phyloP scores from a whole-genome alignment of 2,888 invertebrate genomes.

The Ditula angustiorana region DNA sequence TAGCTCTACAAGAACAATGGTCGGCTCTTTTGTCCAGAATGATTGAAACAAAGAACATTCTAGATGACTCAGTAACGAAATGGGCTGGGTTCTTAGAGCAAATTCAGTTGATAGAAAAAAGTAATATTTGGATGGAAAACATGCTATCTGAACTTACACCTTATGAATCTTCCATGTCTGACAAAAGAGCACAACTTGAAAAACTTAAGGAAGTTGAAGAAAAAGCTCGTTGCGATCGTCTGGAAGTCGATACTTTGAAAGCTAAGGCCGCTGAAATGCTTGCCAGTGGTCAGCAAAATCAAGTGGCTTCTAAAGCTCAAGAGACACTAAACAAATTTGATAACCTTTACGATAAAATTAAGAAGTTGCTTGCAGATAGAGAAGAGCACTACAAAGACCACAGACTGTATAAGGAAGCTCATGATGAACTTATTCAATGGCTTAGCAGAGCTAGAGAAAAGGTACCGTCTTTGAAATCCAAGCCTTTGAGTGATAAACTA shows the following conservation, averaged over 20 bases:
- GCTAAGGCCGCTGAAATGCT: constrained; percentile 94
- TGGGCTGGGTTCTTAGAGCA: constrained; percentile 97
- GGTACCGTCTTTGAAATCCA: constrained; percentile 94
- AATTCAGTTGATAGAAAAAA: constrained; percentile 93
- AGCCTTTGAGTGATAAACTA: constrained; percentile 93
- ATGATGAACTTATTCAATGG: constrained; percentile 96
- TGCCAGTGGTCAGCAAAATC: constrained; percentile 93
- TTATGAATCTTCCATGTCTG: constrained; percentile 92
- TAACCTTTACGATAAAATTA: constrained; percentile 90
- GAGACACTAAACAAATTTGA: constrained; percentile 94
- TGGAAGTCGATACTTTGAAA: constrained; percentile 94
- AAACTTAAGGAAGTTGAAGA: constrained; percentile 94
- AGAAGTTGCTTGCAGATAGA: constrained; percentile 90
- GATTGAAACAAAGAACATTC: constrained; percentile 94
- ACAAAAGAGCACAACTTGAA: constrained; percentile 94
- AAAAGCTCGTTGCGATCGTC: constrained; percentile 94
- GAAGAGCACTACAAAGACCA: constrained; percentile 96
- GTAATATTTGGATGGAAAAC: constrained; percentile 91
- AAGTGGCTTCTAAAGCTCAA: constrained; percentile 93
- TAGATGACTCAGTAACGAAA: constrained; percentile 95
- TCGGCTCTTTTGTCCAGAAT: constrained; percentile 94
- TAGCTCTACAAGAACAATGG: constrained; percentile 95
- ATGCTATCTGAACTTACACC: constrained; percentile 90
- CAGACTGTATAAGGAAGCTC: constrained; percentile 95
- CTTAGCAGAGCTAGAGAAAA: constrained; percentile 94